Percentiles rank a stretch among this genome's conserved stretches.
Evolutionary conservation across 2,113 vertebrate genomes (phyloP).

Genomic region (Podocnemis expansa): DNA sequence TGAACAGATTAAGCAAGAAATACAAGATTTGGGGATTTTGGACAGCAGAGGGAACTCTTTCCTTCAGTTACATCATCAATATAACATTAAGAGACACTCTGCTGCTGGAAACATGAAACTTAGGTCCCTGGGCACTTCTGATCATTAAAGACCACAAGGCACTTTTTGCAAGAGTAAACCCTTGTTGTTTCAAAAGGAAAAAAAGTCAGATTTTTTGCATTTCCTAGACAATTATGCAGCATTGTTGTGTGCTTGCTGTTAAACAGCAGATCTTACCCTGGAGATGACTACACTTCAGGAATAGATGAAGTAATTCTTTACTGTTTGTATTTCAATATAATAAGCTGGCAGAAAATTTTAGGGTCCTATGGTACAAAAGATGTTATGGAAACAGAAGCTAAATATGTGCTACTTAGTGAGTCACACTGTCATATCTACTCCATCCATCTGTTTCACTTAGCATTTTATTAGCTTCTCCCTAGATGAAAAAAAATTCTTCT

Average conservation of each 20-base stretch:
- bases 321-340: not conserved
- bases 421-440: rapidly evolving
- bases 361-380: not conserved
- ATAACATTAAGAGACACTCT: rapidly evolving
- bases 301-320: not conserved
- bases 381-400: not conserved
- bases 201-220: rapidly evolving
- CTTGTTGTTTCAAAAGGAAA: rapidly evolving
- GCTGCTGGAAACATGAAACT: rapidly evolving
- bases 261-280: rapidly evolving
- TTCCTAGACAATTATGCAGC: rapidly evolving
- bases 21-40: rapidly evolving
- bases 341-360: not conserved
- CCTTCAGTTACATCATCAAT: rapidly evolving
- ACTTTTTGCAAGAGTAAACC: rapidly evolving
- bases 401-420: rapidly evolving
- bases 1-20: not conserved
- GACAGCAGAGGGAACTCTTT: not conserved
- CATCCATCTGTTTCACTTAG: not conserved
- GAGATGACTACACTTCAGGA: rapidly evolving
- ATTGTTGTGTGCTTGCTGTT: rapidly evolving
- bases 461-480: rapidly evolving
- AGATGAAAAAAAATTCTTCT: not conserved
- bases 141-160: rapidly evolving
- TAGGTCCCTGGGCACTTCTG: not conserved